phyloP scores from a whole-genome alignment of 2,113 vertebrate species.

The Anthoscopus minutus region DNA sequence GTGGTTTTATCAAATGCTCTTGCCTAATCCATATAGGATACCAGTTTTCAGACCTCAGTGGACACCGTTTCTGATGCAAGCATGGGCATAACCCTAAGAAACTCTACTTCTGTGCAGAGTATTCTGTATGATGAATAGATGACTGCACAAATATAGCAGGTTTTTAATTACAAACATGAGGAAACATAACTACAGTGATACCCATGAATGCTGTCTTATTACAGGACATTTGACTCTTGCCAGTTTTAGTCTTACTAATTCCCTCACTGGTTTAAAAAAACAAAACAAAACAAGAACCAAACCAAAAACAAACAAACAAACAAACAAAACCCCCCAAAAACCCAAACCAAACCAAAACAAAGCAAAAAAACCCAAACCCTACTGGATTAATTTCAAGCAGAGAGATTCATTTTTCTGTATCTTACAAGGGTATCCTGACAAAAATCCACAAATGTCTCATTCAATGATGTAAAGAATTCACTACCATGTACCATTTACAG shows the following conservation, averaged over 20 bases:
- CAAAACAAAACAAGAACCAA: too few relatives aligned
- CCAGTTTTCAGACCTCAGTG: neutral
- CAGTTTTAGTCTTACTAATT: neutral
- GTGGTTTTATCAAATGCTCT: constrained; percentile 17
- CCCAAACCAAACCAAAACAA: too few relatives aligned
- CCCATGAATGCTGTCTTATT: neutral
- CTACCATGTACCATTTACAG: neutral
- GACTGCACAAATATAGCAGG: neutral
- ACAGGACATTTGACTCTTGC: neutral
- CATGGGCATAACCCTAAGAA: neutral
- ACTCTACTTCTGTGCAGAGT: neutral
- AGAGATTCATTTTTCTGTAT: neutral
- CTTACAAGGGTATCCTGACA: neutral
- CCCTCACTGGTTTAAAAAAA: neutral
- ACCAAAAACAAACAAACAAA: too few relatives aligned
- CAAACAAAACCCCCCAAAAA: neutral
- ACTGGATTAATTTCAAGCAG: neutral
- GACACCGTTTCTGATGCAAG: neutral
- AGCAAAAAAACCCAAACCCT: fast-evolving
- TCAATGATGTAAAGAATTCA: constrained; percentile 33
- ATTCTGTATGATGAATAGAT: neutral
- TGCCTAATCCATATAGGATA: neutral
- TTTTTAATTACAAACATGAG: neutral
- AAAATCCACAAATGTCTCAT: constrained; percentile 11
- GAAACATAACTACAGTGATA: neutral